phyloP scores from a whole-genome alignment of 2,888 invertebrate genomes.

The Mesorhabditis spiculigera region DNA sequence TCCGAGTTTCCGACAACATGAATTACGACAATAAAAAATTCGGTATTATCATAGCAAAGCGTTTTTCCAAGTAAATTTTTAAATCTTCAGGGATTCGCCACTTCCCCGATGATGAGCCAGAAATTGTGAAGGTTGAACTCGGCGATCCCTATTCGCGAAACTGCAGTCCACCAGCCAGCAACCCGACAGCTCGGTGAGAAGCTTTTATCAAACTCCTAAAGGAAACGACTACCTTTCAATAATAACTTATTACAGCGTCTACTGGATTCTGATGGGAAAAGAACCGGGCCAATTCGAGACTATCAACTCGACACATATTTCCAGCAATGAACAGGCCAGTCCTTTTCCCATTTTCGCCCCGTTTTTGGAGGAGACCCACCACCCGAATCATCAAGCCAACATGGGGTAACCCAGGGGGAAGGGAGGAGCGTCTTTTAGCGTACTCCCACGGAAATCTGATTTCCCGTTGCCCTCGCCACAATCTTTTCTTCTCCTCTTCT shows the following conservation, averaged over 20 bases:
- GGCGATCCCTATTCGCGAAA: conserved; percentile 54
- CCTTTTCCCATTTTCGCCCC: neutral
- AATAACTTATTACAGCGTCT: conserved; percentile 35
- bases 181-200: conserved; percentile 40
- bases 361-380: no score
- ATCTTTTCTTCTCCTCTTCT: no score
- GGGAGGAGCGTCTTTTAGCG: no score
- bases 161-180: conserved; percentile 55
- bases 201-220: neutral
- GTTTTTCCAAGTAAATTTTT: no score
- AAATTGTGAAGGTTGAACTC: conserved; percentile 48
- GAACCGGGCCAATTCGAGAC: conserved; percentile 49
- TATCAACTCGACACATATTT: conserved; percentile 56
- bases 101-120: conserved; percentile 40
- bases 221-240: neutral
- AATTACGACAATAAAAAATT: no score
- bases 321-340: conserved; percentile 54
- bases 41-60: no score
- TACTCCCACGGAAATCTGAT: no score
- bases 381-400: no score
- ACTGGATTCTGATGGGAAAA: conserved; percentile 57
- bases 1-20: no score
- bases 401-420: no score
- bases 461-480: no score
- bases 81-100: conserved; percentile 44